Evolutionary conservation across 2,797 vertebrate genomes (phyloP).

Genomic region (Ptychadena robeensis): DNA sequence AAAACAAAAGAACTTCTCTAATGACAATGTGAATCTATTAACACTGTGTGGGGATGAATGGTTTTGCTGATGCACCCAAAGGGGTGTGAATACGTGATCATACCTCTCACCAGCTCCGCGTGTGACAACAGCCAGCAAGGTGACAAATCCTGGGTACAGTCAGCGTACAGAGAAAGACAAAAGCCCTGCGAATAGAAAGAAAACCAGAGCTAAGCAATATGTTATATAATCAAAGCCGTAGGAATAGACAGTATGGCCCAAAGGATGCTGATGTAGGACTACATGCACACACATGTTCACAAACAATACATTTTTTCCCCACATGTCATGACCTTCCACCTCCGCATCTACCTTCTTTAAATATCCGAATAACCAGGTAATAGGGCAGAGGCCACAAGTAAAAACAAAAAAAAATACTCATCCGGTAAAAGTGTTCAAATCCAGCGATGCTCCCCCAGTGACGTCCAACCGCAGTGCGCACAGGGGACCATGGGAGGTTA

Average conservation of each 20-base stretch:
- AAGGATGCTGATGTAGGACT: conserved; percentile 13
- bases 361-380: no score
- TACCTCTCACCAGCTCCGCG: conserved; percentile 53
- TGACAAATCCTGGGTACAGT: conserved; percentile 53
- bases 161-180: conserved; percentile 54
- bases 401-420: no score
- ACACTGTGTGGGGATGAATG: conserved; percentile 22
- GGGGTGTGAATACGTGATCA: conserved; percentile 14
- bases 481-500: no score
- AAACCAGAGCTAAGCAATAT: conserved; percentile 48
- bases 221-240: conserved; percentile 18
- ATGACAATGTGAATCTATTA: neutral
- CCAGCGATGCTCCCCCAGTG: no score
- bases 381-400: no score
- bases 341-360: no score
- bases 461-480: no score
- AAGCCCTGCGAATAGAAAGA: conserved; percentile 49
- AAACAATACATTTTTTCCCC: neutral
- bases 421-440: no score
- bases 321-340: no score
- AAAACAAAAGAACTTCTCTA: neutral
- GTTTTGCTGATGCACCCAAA: conserved; percentile 31
- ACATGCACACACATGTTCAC: neutral
- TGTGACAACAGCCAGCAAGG: conserved; percentile 57
- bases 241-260: conserved; percentile 8